phyloP scores from a whole-genome alignment of 2,797 vertebrate genomes.

The Anableps anableps region DNA sequence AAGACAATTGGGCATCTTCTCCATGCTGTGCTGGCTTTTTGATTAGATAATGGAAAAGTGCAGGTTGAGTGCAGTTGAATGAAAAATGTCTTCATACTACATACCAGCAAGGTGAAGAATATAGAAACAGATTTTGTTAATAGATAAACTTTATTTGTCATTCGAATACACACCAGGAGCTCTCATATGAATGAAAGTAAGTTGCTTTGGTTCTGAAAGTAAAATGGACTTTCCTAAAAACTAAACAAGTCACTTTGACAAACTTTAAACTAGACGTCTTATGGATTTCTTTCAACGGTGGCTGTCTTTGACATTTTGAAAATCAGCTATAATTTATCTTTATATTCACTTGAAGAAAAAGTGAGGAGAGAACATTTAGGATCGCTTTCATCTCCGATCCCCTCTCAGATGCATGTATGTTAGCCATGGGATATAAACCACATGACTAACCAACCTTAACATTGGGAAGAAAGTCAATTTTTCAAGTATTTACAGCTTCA shows the following conservation, averaged over 20 bases:
- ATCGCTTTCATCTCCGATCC: background rate
- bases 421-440: background rate
- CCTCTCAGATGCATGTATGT: background rate
- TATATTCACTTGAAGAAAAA: background rate
- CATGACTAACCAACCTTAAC: slow-evolving; percentile 31
- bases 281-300: background rate
- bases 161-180: background rate
- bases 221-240: background rate
- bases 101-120: background rate
- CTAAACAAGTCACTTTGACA: too few species aligned
- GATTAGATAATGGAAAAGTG: slow-evolving; percentile 1
- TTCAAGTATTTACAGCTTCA: slow-evolving; percentile 21
- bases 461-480: slow-evolving; percentile 19
- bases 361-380: background rate
- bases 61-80: background rate
- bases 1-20: slow-evolving; percentile 5
- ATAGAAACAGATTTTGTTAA: background rate
- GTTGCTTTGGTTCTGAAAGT: background rate
- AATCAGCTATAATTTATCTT: background rate
- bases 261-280: too few species aligned
- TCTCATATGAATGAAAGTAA: background rate
- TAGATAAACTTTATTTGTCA: background rate
- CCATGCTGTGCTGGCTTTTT: slow-evolving; percentile 7
- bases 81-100: too few species aligned
- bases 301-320: background rate